Percentiles rank a stretch among this genome's conserved stretches.
Conservation (phyloP, 2,797 vertebrate species). For the Acanthornis magna region DNA sequence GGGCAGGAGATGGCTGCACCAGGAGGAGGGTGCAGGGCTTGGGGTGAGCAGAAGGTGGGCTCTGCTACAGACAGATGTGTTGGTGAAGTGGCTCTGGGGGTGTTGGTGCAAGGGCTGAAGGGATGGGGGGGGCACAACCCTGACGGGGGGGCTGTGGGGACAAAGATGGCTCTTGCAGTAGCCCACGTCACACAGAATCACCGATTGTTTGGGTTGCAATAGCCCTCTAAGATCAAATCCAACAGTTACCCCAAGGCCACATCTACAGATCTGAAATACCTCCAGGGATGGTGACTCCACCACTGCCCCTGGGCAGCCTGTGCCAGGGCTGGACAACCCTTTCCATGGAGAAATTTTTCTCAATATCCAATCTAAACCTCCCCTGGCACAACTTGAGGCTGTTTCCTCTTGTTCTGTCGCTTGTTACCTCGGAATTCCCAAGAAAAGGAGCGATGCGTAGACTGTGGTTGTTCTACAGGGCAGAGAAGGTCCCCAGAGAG, state of each 20-base stretch:
- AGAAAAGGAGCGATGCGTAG: too few species aligned
- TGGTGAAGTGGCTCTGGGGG: background rate
- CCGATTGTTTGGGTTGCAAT: accelerated
- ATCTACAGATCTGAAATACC: background rate
- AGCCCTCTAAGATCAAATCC: background rate
- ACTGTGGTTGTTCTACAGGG: background rate
- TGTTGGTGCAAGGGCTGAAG: background rate
- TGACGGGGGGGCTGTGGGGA: background rate
- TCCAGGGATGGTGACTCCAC: background rate
- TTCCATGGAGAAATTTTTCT: background rate
- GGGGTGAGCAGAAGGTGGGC: background rate
- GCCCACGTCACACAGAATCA: background rate
- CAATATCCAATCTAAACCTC: background rate
- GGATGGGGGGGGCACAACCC: background rate
- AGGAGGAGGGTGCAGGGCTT: background rate
- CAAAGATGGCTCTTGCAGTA: background rate
- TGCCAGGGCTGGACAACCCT: background rate
- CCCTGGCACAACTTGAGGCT: background rate
- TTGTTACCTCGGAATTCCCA: background rate
- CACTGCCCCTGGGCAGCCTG: background rate
- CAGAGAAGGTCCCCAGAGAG: background rate
- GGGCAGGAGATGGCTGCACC: background rate
- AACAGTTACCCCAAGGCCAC: background rate
- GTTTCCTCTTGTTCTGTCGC: accelerated
- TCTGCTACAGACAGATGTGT: background rate